A percentile compares a stretch with the other conserved stretches of the same genome.
Conservation (phyloP, 2,888 invertebrate genomes). For the Phyllotreta cruciferae region DNA sequence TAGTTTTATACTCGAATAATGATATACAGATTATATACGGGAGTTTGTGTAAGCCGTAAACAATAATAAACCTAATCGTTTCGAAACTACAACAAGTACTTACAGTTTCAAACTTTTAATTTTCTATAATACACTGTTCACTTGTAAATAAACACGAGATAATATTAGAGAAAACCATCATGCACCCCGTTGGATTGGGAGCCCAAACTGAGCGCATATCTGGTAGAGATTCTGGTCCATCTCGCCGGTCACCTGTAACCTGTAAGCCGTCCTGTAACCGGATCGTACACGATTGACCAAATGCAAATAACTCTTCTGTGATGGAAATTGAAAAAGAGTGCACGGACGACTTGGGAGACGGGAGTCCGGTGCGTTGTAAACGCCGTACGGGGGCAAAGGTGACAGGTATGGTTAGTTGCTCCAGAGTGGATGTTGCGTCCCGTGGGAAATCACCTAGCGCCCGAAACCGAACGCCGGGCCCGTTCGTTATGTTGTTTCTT, state of each 20-base stretch:
- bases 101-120: neutral
- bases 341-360: slow-evolving; percentile 17
- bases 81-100: too few relatives aligned
- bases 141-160: neutral
- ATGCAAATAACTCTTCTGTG: slow-evolving; percentile 47
- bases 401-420: slow-evolving; percentile 54
- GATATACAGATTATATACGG: too few relatives aligned
- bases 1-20: slow-evolving; percentile 28
- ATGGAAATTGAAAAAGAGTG: slow-evolving; percentile 44
- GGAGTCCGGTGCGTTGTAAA: slow-evolving; percentile 25
- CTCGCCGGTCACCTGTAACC: slow-evolving; percentile 34
- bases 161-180: too few relatives aligned
- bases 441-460: slow-evolving; percentile 53
- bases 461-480: neutral
- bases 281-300: slow-evolving; percentile 40
- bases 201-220: slow-evolving; percentile 2
- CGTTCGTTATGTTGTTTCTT: neutral
- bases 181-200: neutral
- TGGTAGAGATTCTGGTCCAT: neutral
- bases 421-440: slow-evolving; percentile 52
- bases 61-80: too few relatives aligned
- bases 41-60: too few relatives aligned
- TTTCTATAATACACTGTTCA: neutral
- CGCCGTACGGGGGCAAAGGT: slow-evolving; percentile 28
- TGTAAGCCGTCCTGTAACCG: slow-evolving; percentile 33